Evolutionary conservation across 2,797 vertebrate genomes (phyloP).

Genomic region (Phoebastria nigripes): DNA sequence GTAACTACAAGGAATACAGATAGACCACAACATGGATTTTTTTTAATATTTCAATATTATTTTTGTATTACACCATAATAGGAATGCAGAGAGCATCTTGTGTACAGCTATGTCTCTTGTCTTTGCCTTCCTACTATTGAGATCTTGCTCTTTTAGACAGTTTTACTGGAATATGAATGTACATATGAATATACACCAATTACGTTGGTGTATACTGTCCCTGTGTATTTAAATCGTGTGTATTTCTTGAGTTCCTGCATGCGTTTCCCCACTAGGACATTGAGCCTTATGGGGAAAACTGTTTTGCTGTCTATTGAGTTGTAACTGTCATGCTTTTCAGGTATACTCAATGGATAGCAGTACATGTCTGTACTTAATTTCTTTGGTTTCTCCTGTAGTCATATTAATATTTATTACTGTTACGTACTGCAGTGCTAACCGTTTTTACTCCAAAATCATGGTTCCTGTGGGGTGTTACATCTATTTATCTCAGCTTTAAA

Average conservation of each 20-base stretch:
- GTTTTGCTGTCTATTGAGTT: background rate
- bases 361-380: background rate
- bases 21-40: rapidly evolving
- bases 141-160: background rate
- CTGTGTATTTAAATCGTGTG: background rate
- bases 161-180: background rate
- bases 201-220: background rate
- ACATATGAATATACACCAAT: too few relatives aligned
- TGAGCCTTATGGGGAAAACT: background rate
- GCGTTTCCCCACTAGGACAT: background rate
- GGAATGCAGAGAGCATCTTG: background rate
- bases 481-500: background rate
- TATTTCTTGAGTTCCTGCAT: background rate
- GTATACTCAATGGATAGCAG: background rate
- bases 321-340: background rate
- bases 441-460: background rate
- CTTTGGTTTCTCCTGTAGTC: background rate
- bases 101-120: background rate
- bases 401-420: background rate
- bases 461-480: background rate
- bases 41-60: background rate
- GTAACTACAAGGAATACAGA: background rate
- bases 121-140: background rate
- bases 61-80: background rate
- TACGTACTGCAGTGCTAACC: background rate